Conservation (phyloP, 2,797 vertebrate genomes). For the Brachymystax lenok region DNA sequence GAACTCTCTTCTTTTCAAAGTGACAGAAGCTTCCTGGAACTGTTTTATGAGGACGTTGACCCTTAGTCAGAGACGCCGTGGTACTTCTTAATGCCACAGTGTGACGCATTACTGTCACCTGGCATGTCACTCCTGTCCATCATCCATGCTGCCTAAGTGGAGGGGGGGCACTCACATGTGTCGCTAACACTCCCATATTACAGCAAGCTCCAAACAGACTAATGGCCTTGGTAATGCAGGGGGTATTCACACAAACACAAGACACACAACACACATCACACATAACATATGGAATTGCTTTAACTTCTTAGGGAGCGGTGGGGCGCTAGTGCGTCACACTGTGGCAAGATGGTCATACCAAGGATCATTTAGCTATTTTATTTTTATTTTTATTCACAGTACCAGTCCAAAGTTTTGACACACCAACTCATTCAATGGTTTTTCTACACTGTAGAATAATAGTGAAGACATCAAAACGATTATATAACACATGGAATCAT, state of each 20-base stretch:
- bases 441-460: too few relatives aligned
- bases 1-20: background rate
- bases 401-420: too few relatives aligned
- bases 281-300: too few relatives aligned
- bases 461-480: too few relatives aligned
- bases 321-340: too few relatives aligned
- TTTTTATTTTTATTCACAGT: too few relatives aligned
- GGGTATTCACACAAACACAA: constrained; percentile 50
- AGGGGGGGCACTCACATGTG: constrained; percentile 65
- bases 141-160: constrained; percentile 70
- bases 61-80: constrained; percentile 23
- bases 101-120: constrained; percentile 72
- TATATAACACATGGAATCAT: too few relatives aligned
- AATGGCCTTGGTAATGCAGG: constrained; percentile 77
- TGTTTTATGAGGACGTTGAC: constrained; percentile 3
- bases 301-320: too few relatives aligned
- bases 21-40: background rate
- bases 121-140: constrained; percentile 71
- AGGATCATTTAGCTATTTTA: too few relatives aligned
- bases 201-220: constrained; percentile 70
- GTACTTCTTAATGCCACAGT: constrained; percentile 38
- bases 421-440: too few relatives aligned
- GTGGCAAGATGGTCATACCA: too few relatives aligned
- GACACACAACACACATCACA: too few relatives aligned
- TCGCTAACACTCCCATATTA: constrained; percentile 74